Evolutionary conservation across 2,797 vertebrate genomes (phyloP).

Genomic region (Gila robusta): DNA sequence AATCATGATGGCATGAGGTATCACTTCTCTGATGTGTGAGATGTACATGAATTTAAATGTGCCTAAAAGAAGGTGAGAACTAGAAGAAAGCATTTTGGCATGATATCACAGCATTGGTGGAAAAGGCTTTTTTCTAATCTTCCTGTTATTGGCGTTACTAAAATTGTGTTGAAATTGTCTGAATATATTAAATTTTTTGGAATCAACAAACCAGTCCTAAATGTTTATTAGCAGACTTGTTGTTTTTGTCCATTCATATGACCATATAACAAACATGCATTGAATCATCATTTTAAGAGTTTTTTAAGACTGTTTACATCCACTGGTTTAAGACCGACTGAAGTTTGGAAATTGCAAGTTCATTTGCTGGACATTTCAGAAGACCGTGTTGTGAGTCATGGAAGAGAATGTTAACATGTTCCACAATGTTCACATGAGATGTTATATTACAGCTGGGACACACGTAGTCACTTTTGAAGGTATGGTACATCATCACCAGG

Average conservation of each 20-base stretch:
- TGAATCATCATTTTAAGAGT: not conserved
- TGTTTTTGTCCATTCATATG: not conserved
- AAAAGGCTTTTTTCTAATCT: conserved; percentile 66
- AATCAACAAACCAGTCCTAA: conserved; percentile 31
- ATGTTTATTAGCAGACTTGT: conserved; percentile 28
- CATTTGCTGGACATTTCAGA: conserved; percentile 36
- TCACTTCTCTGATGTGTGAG: conserved; percentile 25
- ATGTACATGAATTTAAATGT: conserved; percentile 46
- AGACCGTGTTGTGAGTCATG: conserved; percentile 32
- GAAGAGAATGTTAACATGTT: conserved; percentile 53
- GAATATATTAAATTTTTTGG: conserved; percentile 66
- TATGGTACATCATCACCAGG: conserved; percentile 62
- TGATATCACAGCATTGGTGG: conserved; percentile 59
- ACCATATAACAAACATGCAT: not conserved
- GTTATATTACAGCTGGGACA: fast-evolving
- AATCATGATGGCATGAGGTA: conserved; percentile 12
- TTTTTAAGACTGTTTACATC: not conserved
- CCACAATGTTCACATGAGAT: not conserved
- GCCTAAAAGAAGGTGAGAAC: conserved; percentile 46
- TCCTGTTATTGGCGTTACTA: conserved; percentile 66
- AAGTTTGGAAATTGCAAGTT: conserved; percentile 8
- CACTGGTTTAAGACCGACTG: not conserved
- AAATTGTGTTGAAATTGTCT: conserved; percentile 42
- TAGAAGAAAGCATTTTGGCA: conserved; percentile 46
- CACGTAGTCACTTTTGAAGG: fast-evolving